A percentile compares a stretch with the other conserved stretches of the same genome.
phyloP scores from a whole-genome alignment of 2,113 vertebrate species.

The Petrocephalus microphthalmus region DNA sequence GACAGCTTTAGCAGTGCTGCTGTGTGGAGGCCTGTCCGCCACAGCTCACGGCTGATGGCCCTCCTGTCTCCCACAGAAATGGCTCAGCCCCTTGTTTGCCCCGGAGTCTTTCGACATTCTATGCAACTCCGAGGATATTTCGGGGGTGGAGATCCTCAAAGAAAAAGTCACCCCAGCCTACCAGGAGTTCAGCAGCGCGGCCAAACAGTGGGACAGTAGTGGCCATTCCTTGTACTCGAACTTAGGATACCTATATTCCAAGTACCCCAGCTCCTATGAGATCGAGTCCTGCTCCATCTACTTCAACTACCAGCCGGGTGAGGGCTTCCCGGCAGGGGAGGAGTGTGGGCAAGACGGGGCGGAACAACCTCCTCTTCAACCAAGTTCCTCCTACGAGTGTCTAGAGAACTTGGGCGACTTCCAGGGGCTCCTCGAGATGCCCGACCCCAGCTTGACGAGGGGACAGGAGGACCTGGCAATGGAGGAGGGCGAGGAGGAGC shows the following conservation, averaged over 20 bases:
- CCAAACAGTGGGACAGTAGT: conserved; percentile 14
- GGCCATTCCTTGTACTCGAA: conserved; percentile 50
- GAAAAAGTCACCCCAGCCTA: not conserved
- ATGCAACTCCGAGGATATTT: conserved; percentile 44
- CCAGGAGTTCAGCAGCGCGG: not conserved
- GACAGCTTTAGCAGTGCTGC: not conserved
- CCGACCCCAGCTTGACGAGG: conserved; percentile 51
- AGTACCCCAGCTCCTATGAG: conserved; percentile 26
- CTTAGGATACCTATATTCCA: conserved; percentile 58
- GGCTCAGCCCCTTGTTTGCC: conserved; percentile 49
- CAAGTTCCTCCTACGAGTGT: conserved; percentile 35
- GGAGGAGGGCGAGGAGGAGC: conserved; percentile 20
- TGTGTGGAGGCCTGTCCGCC: not conserved
- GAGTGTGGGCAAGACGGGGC: conserved; percentile 1
- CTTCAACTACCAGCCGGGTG: conserved; percentile 45
- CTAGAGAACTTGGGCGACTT: conserved; percentile 25
- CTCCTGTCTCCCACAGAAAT: conserved; percentile 43
- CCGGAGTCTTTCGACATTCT: conserved; percentile 29
- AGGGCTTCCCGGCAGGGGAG: not conserved
- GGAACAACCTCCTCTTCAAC: not conserved
- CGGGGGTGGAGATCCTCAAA: conserved; percentile 46
- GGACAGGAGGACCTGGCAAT: not conserved
- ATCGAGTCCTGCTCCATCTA: conserved; percentile 38
- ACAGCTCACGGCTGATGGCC: not conserved
- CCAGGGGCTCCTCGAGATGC: conserved; percentile 37